phyloP scores from a whole-genome alignment of 2,113 vertebrate species.

The Lophochroa leadbeateri region DNA sequence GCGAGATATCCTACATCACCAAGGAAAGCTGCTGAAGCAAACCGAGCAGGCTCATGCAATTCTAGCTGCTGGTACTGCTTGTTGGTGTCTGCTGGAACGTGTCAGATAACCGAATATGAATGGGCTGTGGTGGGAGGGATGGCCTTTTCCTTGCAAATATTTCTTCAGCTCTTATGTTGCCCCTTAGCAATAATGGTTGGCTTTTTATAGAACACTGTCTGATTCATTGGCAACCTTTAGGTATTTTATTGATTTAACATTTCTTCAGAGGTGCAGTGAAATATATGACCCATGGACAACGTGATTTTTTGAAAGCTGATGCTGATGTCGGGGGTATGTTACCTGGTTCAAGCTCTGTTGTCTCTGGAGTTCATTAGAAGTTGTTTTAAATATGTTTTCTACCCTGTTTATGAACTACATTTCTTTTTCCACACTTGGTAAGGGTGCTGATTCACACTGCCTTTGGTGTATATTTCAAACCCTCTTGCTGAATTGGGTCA shows the following conservation, averaged over 20 bases:
- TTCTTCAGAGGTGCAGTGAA: constrained; percentile 63
- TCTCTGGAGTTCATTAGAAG: constrained; percentile 23
- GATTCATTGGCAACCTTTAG: constrained; percentile 65
- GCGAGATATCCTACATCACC: background rate
- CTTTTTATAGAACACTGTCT: constrained; percentile 66
- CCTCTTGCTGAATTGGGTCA: constrained; percentile 30
- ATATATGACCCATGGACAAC: constrained; percentile 49
- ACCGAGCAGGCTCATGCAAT: fast-evolving
- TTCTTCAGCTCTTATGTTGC: constrained; percentile 53
- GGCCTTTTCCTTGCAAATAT: constrained; percentile 61
- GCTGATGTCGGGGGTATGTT: constrained; percentile 12
- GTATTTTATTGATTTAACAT: constrained; percentile 75
- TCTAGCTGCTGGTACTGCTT: background rate
- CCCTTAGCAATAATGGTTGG: constrained; percentile 24
- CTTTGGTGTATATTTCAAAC: background rate
- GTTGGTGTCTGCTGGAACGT: background rate
- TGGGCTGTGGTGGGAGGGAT: background rate
- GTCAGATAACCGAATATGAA: background rate
- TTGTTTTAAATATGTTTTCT: constrained; percentile 47
- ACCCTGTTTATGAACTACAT: constrained; percentile 1
- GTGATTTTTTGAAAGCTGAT: constrained; percentile 7
- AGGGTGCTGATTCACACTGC: background rate
- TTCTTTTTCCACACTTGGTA: background rate
- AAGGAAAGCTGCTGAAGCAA: background rate
- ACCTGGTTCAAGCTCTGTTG: constrained; percentile 5